These are phyloP conservation scores for Ichneumoninae sp. DNA, from an alignment of 2,888 invertebrate species.

Conservation along the genomic window DNA sequence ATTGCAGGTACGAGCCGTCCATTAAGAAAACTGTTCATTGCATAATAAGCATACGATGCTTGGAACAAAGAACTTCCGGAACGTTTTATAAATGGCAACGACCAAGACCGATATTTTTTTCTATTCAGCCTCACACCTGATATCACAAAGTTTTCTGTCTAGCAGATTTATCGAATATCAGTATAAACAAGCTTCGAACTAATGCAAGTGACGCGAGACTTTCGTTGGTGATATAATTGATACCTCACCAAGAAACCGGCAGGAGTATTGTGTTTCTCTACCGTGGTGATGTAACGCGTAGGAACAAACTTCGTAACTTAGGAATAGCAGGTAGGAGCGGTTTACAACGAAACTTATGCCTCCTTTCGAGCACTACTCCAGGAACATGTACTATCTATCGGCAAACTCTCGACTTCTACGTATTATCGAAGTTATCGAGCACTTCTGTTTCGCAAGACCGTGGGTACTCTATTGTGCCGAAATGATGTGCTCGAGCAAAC, in stretches of 20 bases:
- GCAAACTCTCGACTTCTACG: neutral
- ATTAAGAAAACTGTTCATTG: neutral
- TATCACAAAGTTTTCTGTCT: neutral
- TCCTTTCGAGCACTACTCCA: neutral
- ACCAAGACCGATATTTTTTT: neutral
- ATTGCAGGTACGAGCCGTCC: neutral
- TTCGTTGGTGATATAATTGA: neutral
- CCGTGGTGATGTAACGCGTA: neutral
- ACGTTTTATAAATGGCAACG: neutral
- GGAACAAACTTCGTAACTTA: neutral
- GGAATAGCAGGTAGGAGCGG: neutral
- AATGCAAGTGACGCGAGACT: neutral
- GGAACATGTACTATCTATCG: neutral
- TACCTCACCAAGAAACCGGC: neutral
- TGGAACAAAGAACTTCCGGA: neutral
- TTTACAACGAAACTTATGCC: slow-evolving; percentile 5
- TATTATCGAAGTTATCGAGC: slow-evolving; percentile 29
- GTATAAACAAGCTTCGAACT: neutral
- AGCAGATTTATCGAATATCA: neutral
- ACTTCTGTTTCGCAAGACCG: slow-evolving; percentile 72
- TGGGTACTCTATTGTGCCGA: slow-evolving; percentile 82
- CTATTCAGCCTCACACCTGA: neutral
- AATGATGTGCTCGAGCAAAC: slow-evolving; percentile 85
- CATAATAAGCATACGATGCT: neutral
- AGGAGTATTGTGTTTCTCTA: slow-evolving; percentile 12